Evolutionary conservation across 2,797 vertebrate genomes (phyloP).

Genomic region (Enteromius argenteus): DNA sequence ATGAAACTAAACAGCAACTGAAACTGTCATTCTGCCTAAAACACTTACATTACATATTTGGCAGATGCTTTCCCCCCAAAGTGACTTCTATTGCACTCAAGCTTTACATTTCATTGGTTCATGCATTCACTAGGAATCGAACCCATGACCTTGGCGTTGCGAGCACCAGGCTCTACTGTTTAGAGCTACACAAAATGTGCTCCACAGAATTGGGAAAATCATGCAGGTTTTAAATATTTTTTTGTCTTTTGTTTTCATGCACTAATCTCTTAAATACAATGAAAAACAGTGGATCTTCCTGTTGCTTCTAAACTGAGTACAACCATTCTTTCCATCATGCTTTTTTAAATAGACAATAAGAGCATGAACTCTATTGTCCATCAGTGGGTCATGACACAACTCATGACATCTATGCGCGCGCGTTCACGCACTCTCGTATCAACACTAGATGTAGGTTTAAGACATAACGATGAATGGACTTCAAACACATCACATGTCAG

Average conservation of each 20-base stretch:
- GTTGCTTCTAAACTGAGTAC: not conserved
- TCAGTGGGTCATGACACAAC: constrained; percentile 1
- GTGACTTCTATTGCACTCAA: not conserved
- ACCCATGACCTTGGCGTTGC: not conserved
- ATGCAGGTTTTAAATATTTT: not conserved
- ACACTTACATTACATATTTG: not conserved
- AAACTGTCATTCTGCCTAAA: not conserved
- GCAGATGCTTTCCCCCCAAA: not conserved
- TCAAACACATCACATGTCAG: constrained; percentile 6
- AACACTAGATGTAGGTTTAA: not conserved
- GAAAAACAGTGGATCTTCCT: not conserved
- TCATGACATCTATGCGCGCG: not conserved
- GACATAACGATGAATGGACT: not conserved
- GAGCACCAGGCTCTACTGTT: not conserved
- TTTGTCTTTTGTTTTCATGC: not conserved
- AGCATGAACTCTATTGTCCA: not conserved
- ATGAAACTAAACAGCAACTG: not conserved
- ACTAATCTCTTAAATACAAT: not conserved
- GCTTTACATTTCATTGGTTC: not conserved
- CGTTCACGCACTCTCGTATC: not conserved
- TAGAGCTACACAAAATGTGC: not conserved
- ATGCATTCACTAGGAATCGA: not conserved
- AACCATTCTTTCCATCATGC: not conserved
- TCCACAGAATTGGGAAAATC: not conserved
- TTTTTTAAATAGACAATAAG: constrained; percentile 16